Percentiles rank a stretch among this genome's conserved stretches.
Evolutionary conservation across 2,797 vertebrate species (phyloP).

Genomic region (Knipowitschia caucasica): DNA sequence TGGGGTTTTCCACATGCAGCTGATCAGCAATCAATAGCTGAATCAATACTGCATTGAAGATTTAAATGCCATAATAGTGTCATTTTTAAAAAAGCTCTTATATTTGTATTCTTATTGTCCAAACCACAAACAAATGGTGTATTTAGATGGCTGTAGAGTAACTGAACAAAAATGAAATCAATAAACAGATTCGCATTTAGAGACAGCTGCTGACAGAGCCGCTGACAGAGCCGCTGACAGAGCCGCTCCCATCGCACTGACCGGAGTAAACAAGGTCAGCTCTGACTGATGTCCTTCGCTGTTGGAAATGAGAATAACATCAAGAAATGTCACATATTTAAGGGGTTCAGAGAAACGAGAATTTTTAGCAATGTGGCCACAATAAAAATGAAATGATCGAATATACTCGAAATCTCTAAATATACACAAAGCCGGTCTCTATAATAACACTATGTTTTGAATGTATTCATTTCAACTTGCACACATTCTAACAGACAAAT

Average conservation of each 20-base stretch:
- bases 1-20: constrained; percentile 1
- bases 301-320: too few relatives aligned
- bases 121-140: background rate
- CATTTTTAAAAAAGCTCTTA: background rate
- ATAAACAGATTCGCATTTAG: constrained; percentile 60
- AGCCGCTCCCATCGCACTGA: constrained; percentile 42
- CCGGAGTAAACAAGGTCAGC: constrained; percentile 62
- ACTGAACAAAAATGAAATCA: constrained; percentile 43
- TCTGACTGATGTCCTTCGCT: constrained; percentile 61
- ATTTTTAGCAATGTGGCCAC: too few relatives aligned
- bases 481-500: too few relatives aligned
- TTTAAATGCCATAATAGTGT: background rate
- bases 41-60: background rate
- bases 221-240: constrained; percentile 42
- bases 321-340: too few relatives aligned
- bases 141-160: constrained; percentile 4
- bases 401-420: too few relatives aligned
- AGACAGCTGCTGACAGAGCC: constrained; percentile 41
- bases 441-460: too few relatives aligned
- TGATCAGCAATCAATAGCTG: constrained; percentile 2
- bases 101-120: background rate
- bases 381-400: too few relatives aligned
- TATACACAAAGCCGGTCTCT: too few relatives aligned
- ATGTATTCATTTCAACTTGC: too few relatives aligned
- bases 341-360: too few relatives aligned